These are phyloP conservation scores for Pentalonia nigronervosa DNA, from an alignment of 1,140 invertebrate species.

Conservation along the genomic window DNA sequence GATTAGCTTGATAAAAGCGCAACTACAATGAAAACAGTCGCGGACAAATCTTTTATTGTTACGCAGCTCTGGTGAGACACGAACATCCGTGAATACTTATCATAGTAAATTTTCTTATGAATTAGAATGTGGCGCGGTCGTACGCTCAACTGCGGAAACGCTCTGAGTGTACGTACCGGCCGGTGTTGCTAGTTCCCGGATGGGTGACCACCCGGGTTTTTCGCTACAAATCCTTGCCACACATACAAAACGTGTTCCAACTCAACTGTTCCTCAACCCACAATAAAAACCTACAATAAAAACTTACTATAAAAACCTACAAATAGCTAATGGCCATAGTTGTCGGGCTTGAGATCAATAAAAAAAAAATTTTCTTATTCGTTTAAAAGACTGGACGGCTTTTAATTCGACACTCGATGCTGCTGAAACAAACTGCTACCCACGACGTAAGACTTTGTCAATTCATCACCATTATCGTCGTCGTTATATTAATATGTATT, in stretches of 20 bases:
- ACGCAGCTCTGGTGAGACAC: neutral
- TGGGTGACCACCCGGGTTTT: no score
- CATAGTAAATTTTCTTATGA: neutral
- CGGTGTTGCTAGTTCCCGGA: no score
- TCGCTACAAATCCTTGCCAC: no score
- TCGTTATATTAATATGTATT: neutral
- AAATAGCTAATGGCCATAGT: no score
- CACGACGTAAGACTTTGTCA: neutral
- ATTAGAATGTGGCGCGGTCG: no score
- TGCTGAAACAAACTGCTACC: neutral
- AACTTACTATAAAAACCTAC: no score
- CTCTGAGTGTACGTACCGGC: no score
- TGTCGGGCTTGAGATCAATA: no score
- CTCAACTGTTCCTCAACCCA: no score
- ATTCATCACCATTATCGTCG: neutral
- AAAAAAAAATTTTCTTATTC: neutral
- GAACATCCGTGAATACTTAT: neutral
- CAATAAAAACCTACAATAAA: no score
- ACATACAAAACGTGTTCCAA: no score
- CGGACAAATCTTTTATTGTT: constrained; percentile 22
- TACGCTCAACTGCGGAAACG: no score
- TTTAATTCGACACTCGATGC: neutral
- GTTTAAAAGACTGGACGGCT: neutral
- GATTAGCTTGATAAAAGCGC: constrained; percentile 19
- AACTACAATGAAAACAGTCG: neutral